Evolutionary conservation across 2,888 invertebrate species (phyloP), one percentile per base, ranked within the genome.

Genomic region (Cactoblastis cactorum): DNA sequence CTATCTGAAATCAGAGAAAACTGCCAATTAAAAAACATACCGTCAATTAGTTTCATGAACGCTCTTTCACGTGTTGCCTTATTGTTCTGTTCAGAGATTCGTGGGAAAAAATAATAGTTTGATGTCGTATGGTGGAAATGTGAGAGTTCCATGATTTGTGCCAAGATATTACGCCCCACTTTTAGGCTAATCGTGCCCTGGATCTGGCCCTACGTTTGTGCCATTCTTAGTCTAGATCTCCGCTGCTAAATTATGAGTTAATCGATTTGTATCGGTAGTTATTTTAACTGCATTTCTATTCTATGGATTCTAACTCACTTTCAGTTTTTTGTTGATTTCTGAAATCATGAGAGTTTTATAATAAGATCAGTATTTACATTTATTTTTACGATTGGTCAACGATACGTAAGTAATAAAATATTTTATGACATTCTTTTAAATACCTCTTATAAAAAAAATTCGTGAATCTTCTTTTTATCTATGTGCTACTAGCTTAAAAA

Each of bases 111-210:
- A 54, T 47, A 62, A 62, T 53, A 61, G 55, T 56, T 55, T 32
- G 41, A 22, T 49, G 41, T 34, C 32, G 33, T 32, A 39, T 17
- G 33, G 8, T 19, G 32, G 33, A 32, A 52, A 39, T 57, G 53
- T 52, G 61, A 58, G 58, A 61, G 53, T 56, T 54, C 53, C 57
- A 55, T 63, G 71, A 73, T 70, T 59, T 53, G 50, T 60, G 63
- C 52, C 55, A 61, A 54, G 71, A 73, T 67, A 57, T 57, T 32
- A 37, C 45, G 52, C 37, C 57, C 53, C 49, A 61, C 58, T 55
- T 61, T 54, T 49, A n/a, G 12, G 18, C 39, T 50, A 53, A 53
- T 51, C 51, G 47, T 45, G 48, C 14, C 38, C 43, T 18, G 24
- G 32, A 38, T 38, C 48, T 41, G 22, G 41, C 39, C 38, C 39